Conservation (phyloP, 2,888 invertebrate genomes). For the Sthenelais limicola region DNA sequence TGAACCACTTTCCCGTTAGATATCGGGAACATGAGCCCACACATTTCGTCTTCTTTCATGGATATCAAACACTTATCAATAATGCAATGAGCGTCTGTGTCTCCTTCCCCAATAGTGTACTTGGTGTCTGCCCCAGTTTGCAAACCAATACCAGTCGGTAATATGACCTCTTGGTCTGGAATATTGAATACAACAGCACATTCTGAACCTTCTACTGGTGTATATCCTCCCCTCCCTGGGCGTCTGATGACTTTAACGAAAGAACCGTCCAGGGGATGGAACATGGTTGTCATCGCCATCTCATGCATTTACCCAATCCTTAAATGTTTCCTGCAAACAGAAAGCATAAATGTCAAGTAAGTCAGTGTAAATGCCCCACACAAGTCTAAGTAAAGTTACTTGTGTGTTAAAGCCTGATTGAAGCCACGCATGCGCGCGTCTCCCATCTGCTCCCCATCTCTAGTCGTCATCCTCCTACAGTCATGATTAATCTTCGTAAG, state of each 20-base stretch:
- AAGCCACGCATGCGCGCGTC: no score
- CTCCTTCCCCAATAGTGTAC: constrained; percentile 59
- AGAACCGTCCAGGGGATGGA: constrained; percentile 14
- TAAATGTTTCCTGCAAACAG: no score
- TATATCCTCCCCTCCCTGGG: constrained; percentile 34
- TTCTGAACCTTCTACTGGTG: constrained; percentile 40
- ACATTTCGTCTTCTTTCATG: constrained; percentile 57
- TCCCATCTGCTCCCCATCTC: no score
- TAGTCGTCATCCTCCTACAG: no score
- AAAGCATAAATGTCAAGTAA: no score
- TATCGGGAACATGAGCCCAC: constrained; percentile 42
- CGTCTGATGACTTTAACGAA: constrained; percentile 13
- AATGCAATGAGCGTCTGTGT: constrained; percentile 59
- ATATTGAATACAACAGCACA: constrained; percentile 10
- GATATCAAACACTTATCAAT: constrained; percentile 60
- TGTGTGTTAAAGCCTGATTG: no score
- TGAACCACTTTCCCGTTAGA: constrained; percentile 13
- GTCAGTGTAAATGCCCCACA: no score
- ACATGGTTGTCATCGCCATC: background rate
- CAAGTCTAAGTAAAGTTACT: no score
- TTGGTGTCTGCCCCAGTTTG: constrained; percentile 43
- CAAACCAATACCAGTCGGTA: background rate
- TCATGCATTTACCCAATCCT: no score
- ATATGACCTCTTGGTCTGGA: background rate
- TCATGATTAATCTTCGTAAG: no score